A percentile compares a stretch with the other conserved stretches of the same genome.
These are phyloP conservation scores for Xiphydria camelus DNA, from an alignment of 2,888 invertebrate genomes.

Conservation along the genomic window DNA sequence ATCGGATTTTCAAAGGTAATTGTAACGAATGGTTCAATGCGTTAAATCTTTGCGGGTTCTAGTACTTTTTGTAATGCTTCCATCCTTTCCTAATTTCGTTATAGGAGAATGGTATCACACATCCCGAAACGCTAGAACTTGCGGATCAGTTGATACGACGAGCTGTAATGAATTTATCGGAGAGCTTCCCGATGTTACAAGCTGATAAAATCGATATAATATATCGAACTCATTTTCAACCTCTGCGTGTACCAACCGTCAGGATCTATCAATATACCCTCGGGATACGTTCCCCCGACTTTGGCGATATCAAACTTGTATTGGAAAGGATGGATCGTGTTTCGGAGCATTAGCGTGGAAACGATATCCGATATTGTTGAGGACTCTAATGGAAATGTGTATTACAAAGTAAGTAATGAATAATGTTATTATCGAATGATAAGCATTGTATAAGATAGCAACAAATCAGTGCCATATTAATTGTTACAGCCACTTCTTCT, in stretches of 20 bases:
- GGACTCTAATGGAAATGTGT: conserved; percentile 93
- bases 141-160: conserved; percentile 83
- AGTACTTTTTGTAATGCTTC: conserved; percentile 27
- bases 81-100: conserved; percentile 32
- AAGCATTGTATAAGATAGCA: background rate
- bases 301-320: conserved; percentile 90
- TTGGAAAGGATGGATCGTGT: conserved; percentile 92
- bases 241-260: conserved; percentile 90
- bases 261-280: conserved; percentile 86
- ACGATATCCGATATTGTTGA: conserved; percentile 86
- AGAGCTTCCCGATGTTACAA: conserved; percentile 72
- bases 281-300: conserved; percentile 82
- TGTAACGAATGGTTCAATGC: background rate
- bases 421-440: background rate
- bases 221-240: conserved; percentile 88
- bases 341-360: conserved; percentile 89
- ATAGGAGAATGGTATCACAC: conserved; percentile 77
- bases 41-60: background rate
- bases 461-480: too few species aligned
- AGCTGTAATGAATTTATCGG: conserved; percentile 76
- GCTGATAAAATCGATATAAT: conserved; percentile 83
- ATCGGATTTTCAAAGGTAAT: conserved; percentile 75
- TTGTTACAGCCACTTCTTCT: conserved; percentile 71
- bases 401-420: conserved; percentile 78
- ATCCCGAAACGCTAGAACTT: conserved; percentile 84